Conservation (phyloP, 2,113 vertebrate species). For the Isurus oxyrinchus region DNA sequence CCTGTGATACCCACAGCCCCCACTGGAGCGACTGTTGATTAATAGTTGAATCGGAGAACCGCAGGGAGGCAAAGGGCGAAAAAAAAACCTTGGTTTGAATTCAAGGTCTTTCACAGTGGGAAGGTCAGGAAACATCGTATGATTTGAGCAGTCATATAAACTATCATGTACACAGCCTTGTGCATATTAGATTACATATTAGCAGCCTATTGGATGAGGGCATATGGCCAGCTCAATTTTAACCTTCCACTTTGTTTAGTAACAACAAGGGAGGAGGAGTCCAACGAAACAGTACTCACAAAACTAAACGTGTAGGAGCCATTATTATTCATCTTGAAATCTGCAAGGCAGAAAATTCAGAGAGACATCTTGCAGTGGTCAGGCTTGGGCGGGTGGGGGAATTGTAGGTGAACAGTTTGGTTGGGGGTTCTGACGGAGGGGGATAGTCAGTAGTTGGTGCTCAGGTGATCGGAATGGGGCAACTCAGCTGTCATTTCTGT, state of each 20-base stretch:
- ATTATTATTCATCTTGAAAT: background rate
- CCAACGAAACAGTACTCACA: background rate
- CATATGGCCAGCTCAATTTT: conserved; percentile 10
- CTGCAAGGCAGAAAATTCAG: background rate
- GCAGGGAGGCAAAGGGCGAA: background rate
- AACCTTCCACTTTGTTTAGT: background rate
- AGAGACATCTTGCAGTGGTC: background rate
- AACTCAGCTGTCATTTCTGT: background rate
- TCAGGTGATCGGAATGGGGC: too few relatives aligned
- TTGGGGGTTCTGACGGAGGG: background rate
- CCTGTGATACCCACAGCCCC: background rate
- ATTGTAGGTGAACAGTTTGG: background rate
- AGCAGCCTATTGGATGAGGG: background rate
- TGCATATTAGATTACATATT: conserved; percentile 17
- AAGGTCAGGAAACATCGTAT: conserved; percentile 21
- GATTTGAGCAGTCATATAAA: background rate
- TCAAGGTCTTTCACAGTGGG: background rate
- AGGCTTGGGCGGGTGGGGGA: background rate
- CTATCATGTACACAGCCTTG: conserved; percentile 7
- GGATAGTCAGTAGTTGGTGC: background rate
- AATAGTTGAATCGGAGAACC: background rate
- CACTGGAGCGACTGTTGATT: background rate
- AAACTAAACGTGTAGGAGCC: background rate
- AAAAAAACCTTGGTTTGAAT: background rate
- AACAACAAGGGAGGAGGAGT: background rate